phyloP scores from a whole-genome alignment of 1,140 invertebrate species.

The Zelostemma sp. region DNA sequence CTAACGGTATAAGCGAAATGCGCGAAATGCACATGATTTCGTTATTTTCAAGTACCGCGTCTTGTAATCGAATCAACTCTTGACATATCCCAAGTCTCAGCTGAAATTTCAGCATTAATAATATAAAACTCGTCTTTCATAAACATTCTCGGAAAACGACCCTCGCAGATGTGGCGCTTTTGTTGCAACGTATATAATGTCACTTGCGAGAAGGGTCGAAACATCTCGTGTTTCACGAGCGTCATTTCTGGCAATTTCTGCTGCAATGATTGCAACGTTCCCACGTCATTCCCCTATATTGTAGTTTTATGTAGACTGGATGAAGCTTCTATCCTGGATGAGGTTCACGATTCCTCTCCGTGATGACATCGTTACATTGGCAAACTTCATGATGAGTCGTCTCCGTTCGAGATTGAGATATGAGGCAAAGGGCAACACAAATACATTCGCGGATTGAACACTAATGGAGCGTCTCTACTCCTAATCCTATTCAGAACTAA shows the following conservation, averaged over 20 bases:
- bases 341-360: neutral
- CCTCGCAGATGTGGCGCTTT: neutral
- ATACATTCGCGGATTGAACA: constrained; percentile 30
- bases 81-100: neutral
- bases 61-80: neutral
- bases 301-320: constrained; percentile 2
- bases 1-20: too few species aligned
- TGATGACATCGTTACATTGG: constrained; percentile 10
- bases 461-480: constrained; percentile 38
- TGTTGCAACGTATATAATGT: neutral
- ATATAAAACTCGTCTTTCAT: neutral
- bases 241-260: neutral
- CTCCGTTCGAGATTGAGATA: constrained; percentile 34
- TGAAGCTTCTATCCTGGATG: neutral
- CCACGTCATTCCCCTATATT: neutral
- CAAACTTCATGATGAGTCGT: constrained; percentile 13
- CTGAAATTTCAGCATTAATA: constrained; percentile 3
- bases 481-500: constrained; percentile 44
- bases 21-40: too few species aligned
- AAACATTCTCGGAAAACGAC: neutral
- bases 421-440: constrained; percentile 15
- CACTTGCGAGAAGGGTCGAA: neutral
- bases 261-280: neutral
- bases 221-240: neutral
- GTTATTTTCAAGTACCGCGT: too few species aligned